Evolutionary conservation across 2,113 vertebrate genomes (phyloP), one percentile per base, ranked within the genome.

Genomic region (Rafetus swinhoei): DNA sequence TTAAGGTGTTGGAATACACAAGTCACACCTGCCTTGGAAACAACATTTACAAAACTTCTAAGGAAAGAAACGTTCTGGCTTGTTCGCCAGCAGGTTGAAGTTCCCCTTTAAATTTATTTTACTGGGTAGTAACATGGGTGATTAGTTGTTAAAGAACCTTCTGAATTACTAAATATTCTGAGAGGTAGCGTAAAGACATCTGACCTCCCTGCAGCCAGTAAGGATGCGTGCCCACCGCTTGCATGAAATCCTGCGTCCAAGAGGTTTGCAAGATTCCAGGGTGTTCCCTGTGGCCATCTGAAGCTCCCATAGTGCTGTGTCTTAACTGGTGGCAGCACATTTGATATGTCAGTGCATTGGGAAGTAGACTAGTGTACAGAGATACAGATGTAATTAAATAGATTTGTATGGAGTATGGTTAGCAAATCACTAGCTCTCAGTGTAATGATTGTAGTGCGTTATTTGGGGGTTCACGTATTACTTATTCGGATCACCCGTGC

Each of bases 271-370:
- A 82, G 52, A 35, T 62, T 87, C 74, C 4, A 0, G n/a, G 7
- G 86, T 7, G 59, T 82, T 79, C 81, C 90, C 76, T 6, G 7
- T 27, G 4, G 55, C 53, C 6, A 74, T 1, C 7, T 45, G 14
- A 1, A 1, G 88, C 22, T 59, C 55, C 89, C 24, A 65, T 65
- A 10, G 85, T 83, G 89, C 95, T 89, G 32, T 62, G 93, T 57
- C 10, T 14, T 59, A 45, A 6, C 59, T 7, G 35, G 55, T 82
- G 24, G 50, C 13, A 54, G 89, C 90, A 2, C 83, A 24, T 54
- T 6, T 85, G 2, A 93, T n/a, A 53, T 97, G 92, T 84, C 96
- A 39, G 45, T 96, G 96, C 93, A 94, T 95, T 35, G 12, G 95
- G 95, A 84, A 93, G 82, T 88, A 91, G 91, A 91, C 90, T 92